phyloP scores from a whole-genome alignment of 2,797 vertebrate genomes.

The Paedocypris micromegethes region DNA sequence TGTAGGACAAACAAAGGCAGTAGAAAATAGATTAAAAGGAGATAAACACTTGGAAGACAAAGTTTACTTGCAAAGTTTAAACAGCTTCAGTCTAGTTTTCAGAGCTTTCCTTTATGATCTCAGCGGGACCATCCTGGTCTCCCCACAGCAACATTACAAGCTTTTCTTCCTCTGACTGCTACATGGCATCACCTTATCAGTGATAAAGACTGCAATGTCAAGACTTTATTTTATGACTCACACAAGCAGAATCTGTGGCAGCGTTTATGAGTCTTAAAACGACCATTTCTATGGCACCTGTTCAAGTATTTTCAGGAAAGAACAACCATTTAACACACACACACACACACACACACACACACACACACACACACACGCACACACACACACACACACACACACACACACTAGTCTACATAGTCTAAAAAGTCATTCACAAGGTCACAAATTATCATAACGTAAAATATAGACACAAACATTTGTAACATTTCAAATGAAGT shows the following conservation, averaged over 20 bases:
- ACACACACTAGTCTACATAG: no score
- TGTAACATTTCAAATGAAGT: no score
- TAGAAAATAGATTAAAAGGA: neutral
- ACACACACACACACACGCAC: no score
- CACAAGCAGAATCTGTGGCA: conserved; percentile 53
- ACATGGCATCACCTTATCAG: conserved; percentile 19
- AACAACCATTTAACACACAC: no score
- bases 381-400: no score
- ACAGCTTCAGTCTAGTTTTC: conserved; percentile 43
- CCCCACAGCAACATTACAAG: conserved; percentile 43
- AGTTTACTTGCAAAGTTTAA: conserved; percentile 31
- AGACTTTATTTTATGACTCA: conserved; percentile 53
- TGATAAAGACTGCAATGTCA: conserved; percentile 54
- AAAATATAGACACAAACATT: no score
- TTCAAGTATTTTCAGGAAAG: conserved; percentile 11
- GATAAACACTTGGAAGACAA: conserved; percentile 5
- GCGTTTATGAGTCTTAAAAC: conserved; percentile 49
- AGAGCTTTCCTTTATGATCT: conserved; percentile 43
- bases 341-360: no score
- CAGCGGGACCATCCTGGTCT: conserved; percentile 48
- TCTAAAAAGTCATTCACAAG: no score
- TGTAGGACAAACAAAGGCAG: neutral
- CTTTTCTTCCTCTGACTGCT: conserved; percentile 44
- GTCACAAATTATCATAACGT: no score
- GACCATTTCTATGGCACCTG: conserved; percentile 13